These are phyloP conservation scores for Ferrisia virgata DNA, from an alignment of 2,888 invertebrate species.

Conservation along the genomic window DNA sequence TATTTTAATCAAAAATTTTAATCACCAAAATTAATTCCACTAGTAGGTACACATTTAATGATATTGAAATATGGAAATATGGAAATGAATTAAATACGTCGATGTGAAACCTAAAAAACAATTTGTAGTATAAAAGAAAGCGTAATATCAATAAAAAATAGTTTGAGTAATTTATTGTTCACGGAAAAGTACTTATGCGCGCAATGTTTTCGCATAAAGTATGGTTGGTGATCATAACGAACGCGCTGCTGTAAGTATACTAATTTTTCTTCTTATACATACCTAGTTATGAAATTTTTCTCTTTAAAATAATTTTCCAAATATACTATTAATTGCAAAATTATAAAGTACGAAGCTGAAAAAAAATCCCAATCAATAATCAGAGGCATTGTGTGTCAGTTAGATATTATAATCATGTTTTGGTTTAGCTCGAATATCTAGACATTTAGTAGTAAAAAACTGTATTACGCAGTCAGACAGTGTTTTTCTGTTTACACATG, in stretches of 20 bases:
- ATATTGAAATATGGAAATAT: not conserved
- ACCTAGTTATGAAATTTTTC: not conserved
- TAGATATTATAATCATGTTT: no score
- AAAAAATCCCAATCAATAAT: no score
- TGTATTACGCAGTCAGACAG: not conserved
- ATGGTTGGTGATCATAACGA: not conserved
- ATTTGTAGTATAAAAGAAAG: not conserved
- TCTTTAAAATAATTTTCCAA: no score
- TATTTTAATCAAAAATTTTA: slow-evolving; percentile 9
- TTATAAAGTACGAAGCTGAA: no score
- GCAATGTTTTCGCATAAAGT: not conserved
- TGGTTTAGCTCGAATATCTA: no score
- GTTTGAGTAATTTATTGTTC: not conserved
- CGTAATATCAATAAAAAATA: not conserved
- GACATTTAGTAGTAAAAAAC: not conserved
- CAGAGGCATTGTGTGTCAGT: no score
- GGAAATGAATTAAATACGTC: not conserved
- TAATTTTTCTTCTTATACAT: not conserved
- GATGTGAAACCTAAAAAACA: not conserved
- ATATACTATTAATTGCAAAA: no score
- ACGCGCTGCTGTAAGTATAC: not conserved
- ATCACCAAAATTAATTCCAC: not conserved
- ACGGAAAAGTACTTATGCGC: not conserved
- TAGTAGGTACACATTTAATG: not conserved
- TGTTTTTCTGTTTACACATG: not conserved